A percentile compares a stretch with the other conserved stretches of the same genome.
Conservation (phyloP, 2,113 vertebrate species). For the Syngnathus floridae region DNA sequence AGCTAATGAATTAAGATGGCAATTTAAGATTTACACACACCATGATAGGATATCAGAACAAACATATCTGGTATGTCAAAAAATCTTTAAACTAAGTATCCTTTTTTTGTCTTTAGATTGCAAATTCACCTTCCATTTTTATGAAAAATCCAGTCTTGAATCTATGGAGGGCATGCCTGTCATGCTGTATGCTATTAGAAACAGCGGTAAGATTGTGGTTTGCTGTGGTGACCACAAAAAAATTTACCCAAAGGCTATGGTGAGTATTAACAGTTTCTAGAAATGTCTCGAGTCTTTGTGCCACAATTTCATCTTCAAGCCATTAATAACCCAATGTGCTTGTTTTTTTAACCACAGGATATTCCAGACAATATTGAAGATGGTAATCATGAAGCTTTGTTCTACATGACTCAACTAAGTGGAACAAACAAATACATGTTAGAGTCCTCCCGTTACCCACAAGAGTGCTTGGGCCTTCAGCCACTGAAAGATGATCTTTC, state of each 20-base stretch:
- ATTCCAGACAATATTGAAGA: accelerated
- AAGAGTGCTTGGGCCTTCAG: slow-evolving; percentile 20
- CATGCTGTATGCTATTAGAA: slow-evolving; percentile 18
- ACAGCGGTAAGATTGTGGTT: background rate
- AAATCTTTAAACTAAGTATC: background rate
- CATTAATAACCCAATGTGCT: background rate
- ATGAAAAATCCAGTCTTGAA: accelerated
- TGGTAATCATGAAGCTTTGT: slow-evolving; percentile 8
- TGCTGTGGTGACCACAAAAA: background rate
- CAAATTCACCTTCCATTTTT: slow-evolving; percentile 19
- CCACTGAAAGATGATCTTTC: accelerated
- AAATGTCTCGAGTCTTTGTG: background rate
- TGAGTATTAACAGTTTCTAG: slow-evolving; percentile 13
- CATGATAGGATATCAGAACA: background rate
- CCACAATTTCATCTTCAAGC: background rate
- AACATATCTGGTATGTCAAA: background rate
- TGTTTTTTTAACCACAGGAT: slow-evolving; percentile 14
- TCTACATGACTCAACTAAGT: accelerated
- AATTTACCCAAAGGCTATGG: slow-evolving; percentile 17
- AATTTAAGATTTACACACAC: background rate
- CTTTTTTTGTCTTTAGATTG: slow-evolving; percentile 18
- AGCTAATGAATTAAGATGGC: background rate
- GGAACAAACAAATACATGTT: background rate
- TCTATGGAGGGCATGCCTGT: background rate
- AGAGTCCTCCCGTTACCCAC: background rate